A percentile compares a stretch with the other conserved stretches of the same genome.
phyloP scores from a whole-genome alignment of 2,888 invertebrate species.

The Cryptus armator region DNA sequence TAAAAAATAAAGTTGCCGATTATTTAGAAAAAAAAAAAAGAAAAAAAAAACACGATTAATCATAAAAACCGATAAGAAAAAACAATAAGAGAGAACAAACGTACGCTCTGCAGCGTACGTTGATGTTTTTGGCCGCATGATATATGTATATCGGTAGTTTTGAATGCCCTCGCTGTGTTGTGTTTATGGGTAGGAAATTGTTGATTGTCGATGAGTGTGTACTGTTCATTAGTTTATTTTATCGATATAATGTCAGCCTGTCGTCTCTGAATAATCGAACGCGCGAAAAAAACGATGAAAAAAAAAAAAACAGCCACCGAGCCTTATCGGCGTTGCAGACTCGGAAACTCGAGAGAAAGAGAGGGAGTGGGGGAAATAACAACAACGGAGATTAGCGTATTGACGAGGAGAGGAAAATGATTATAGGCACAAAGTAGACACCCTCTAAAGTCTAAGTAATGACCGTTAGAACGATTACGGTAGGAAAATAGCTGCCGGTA shows the following conservation, averaged over 20 bases:
- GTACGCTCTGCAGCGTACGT: slow-evolving; percentile 34
- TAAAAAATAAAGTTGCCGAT: not conserved
- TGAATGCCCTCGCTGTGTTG: slow-evolving; percentile 56
- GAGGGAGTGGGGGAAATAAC: not conserved
- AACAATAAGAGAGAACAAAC: slow-evolving; percentile 17
- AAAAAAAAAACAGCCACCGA: slow-evolving; percentile 18
- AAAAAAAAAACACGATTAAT: slow-evolving; percentile 26
- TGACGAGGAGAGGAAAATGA: not conserved
- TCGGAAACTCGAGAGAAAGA: not conserved
- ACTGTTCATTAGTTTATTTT: slow-evolving; percentile 20
- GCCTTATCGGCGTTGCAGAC: slow-evolving; percentile 27
- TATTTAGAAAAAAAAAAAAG: not conserved
- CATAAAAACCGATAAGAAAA: slow-evolving; percentile 34
- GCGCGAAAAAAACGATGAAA: not conserved
- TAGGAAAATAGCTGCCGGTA: not conserved
- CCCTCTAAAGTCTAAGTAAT: slow-evolving; percentile 60
- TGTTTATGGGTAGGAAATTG: slow-evolving; percentile 42
- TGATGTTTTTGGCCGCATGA: slow-evolving; percentile 30
- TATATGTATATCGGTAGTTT: slow-evolving; percentile 26
- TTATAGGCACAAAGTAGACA: slow-evolving; percentile 64
- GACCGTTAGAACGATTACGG: not conserved
- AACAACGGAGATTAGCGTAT: not conserved
- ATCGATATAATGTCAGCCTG: slow-evolving; percentile 3
- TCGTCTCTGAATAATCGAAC: not conserved
- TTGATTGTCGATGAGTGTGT: slow-evolving; percentile 37